phyloP scores from a whole-genome alignment of 2,888 invertebrate genomes.

The Venusia cambrica region DNA sequence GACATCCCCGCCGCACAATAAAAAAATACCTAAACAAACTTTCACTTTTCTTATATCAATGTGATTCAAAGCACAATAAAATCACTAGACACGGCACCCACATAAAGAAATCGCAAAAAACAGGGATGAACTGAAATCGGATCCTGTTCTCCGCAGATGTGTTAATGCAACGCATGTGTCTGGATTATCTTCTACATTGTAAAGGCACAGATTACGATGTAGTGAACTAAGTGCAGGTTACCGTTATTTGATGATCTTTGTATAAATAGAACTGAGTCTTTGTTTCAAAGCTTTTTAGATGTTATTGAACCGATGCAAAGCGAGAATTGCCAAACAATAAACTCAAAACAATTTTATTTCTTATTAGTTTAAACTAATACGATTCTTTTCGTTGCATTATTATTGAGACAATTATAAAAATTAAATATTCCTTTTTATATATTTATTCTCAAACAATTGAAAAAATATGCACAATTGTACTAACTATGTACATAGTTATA shows the following conservation, averaged over 20 bases:
- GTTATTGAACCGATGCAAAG: slow-evolving; percentile 4
- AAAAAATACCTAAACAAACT: slow-evolving; percentile 24
- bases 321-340: no score
- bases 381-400: no score
- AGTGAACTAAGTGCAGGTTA: slow-evolving; percentile 33
- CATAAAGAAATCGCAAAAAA: slow-evolving; percentile 43
- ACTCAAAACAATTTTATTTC: no score
- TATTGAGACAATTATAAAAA: no score
- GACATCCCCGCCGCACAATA: no score
- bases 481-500: no score
- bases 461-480: no score
- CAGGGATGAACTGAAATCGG: slow-evolving; percentile 48
- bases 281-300: slow-evolving; percentile 35
- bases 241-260: slow-evolving; percentile 32
- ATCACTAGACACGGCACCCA: slow-evolving; percentile 42
- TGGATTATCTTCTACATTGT: slow-evolving; percentile 44
- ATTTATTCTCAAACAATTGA: no score
- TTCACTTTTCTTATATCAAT: neutral
- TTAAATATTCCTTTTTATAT: no score
- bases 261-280: slow-evolving; percentile 53
- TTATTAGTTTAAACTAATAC: no score
- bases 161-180: slow-evolving; percentile 60
- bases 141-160: slow-evolving; percentile 58
- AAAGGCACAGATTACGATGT: slow-evolving; percentile 22
- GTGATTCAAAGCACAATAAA: slow-evolving; percentile 13